Evolutionary conservation across 2,113 vertebrate genomes (phyloP), one percentile per base, ranked within the genome.

Genomic region (Rafetus swinhoei): DNA sequence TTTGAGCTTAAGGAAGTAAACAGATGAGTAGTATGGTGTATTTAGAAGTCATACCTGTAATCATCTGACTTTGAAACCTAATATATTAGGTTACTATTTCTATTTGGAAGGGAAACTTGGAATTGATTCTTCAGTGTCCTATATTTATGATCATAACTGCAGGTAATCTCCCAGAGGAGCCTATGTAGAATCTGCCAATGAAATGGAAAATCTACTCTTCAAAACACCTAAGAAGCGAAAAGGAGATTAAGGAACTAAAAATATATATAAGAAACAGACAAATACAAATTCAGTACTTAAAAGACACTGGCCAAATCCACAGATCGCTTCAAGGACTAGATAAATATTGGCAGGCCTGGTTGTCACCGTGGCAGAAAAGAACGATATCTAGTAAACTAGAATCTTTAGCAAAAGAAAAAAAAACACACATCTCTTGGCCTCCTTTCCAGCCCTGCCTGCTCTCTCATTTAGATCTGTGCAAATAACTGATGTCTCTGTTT

Each of bases 1-100:
- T 96, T 95, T 91, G 91, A 93, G 60, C 79, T 76, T 89, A 79
- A 18, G 89, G 80, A 93, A 96, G 89, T 80, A 86, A 94, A 93
- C n/a, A 53, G 93, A 74, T 50, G 92, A 87, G 76, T 0, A 0
- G 59, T 60, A 54, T 90, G 84, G n/a, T 88, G 85, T 91, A 91
- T 83, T 76, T 79, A 93, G 55, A 87, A 95, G 79, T 85, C 69
- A 88, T 54, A 45, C 14, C 29, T 62, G 9, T 79, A 89, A 92
- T 94, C 76, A 90, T 60, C 50, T 16, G 14, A 90, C 85, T 92
- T 62, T 90, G 90, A 85, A 91, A 88, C 16, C 56, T 54, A 27
- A 65, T 74, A 35, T 88, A 25, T 87, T 90, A 19, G 81, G 53
- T 65, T 59, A 82, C 9, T 39, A 45, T 76, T 88, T 79, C 0